A percentile compares a stretch with the other conserved stretches of the same genome.
phyloP scores from a whole-genome alignment of 2,797 vertebrate genomes.

The Pyrocephalus nanus region DNA sequence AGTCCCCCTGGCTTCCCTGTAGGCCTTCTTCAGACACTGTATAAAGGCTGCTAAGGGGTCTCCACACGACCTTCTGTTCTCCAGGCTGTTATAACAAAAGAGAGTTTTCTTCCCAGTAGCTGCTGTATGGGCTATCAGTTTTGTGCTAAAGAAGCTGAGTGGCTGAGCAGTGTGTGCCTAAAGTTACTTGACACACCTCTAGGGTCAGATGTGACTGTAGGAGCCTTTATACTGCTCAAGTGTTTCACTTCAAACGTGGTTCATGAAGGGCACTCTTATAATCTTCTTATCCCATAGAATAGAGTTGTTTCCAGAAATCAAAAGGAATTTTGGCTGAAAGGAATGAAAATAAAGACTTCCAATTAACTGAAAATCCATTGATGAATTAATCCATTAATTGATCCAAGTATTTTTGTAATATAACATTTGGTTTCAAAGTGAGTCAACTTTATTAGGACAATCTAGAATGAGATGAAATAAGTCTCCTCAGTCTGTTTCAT shows the following conservation, averaged over 20 bases:
- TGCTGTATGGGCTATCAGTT: not conserved
- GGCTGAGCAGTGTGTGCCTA: not conserved
- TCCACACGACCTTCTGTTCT: accelerated
- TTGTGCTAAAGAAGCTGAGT: not conserved
- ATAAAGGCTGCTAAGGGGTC: not conserved
- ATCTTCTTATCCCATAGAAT: not conserved
- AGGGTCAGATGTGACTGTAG: not conserved
- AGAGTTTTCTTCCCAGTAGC: not conserved
- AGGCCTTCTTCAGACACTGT: not conserved
- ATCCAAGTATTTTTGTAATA: not conserved
- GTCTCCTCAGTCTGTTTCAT: not conserved
- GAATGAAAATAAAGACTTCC: not conserved
- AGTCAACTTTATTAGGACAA: not conserved
- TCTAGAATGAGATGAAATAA: not conserved
- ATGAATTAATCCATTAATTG: not conserved
- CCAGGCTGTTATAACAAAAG: not conserved
- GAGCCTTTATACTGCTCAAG: not conserved
- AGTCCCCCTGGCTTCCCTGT: not conserved
- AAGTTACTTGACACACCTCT: not conserved
- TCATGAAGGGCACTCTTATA: not conserved
- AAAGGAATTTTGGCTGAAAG: not conserved
- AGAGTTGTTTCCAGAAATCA: not conserved
- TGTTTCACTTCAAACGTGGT: not conserved
- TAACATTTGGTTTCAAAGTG: not conserved
- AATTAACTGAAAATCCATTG: not conserved